Evolutionary conservation across 2,888 invertebrate species (phyloP).

Genomic region (Rhopalosiphum nymphaeae): DNA sequence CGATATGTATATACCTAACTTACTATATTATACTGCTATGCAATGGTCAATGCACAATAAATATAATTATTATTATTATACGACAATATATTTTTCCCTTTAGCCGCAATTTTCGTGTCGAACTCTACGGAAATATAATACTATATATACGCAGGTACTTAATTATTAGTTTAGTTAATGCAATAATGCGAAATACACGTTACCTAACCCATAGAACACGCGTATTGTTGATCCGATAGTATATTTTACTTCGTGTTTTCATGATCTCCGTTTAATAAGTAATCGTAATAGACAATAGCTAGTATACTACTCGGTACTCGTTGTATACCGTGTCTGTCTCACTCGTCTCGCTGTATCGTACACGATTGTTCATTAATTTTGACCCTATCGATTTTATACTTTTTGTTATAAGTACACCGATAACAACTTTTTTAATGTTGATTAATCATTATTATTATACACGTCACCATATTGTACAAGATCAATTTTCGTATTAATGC

Average conservation of each 20-base stretch:
- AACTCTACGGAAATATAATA: neutral
- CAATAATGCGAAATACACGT: neutral
- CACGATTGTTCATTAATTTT: neutral
- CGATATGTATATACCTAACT: too few relatives aligned
- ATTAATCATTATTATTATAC: neutral
- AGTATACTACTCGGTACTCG: neutral
- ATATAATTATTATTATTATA: neutral
- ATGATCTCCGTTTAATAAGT: neutral
- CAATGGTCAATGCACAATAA: neutral
- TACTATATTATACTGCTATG: too few relatives aligned
- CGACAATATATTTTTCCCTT: neutral
- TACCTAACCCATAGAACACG: neutral
- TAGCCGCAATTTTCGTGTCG: neutral
- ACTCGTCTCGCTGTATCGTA: neutral
- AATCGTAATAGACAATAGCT: too few relatives aligned
- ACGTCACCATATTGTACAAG: too few relatives aligned
- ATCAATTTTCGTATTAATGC: neutral
- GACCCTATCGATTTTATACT: too few relatives aligned
- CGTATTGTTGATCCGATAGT: neutral
- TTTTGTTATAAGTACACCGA: neutral
- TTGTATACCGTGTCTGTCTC: neutral
- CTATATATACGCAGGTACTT: neutral
- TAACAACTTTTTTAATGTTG: neutral
- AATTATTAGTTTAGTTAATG: neutral
- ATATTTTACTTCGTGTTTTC: neutral